phyloP scores from a whole-genome alignment of 2,113 vertebrate genomes.

The Amblyornis subalaris region DNA sequence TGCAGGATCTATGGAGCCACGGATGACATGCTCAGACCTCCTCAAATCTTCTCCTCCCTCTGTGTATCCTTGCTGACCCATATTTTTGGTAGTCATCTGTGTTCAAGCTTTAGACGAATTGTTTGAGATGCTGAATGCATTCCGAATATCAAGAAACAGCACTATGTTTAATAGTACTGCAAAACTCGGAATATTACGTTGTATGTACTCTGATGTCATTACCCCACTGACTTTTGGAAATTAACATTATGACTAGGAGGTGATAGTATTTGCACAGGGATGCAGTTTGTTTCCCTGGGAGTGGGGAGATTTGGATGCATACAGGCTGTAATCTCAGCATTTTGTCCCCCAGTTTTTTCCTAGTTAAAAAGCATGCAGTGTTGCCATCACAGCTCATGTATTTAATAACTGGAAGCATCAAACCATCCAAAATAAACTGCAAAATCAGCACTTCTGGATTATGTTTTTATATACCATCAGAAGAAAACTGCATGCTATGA shows the following conservation, averaged over 20 bases:
- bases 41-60: background rate
- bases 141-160: background rate
- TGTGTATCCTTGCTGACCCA: background rate
- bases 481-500: background rate
- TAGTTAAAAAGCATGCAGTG: background rate
- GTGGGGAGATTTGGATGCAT: background rate
- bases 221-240: background rate
- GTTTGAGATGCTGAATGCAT: background rate
- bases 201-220: background rate
- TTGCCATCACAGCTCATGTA: background rate
- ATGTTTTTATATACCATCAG: background rate
- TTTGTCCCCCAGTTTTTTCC: background rate
- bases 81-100: background rate
- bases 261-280: background rate
- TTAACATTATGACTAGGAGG: background rate
- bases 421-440: background rate
- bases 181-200: background rate
- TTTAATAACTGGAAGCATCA: background rate
- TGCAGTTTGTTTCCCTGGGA: background rate
- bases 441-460: background rate
- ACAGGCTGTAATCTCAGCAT: background rate
- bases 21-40: background rate
- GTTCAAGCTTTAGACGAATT: background rate
- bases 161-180: background rate
- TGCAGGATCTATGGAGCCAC: background rate